Percentiles rank a stretch among this genome's conserved stretches.
Conservation (phyloP, 2,888 invertebrate species). For the Troides oblongomaculatus region DNA sequence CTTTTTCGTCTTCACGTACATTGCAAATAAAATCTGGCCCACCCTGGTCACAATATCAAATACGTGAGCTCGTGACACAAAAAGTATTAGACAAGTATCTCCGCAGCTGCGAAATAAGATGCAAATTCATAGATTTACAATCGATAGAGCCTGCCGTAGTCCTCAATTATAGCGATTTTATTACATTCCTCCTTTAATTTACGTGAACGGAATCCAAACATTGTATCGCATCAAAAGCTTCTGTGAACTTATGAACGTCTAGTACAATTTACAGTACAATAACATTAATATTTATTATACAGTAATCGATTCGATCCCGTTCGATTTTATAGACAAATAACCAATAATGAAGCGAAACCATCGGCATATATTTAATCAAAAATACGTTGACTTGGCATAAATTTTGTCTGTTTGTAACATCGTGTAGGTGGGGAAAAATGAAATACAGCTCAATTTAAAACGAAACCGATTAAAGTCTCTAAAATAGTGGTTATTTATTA, state of each 20-base stretch:
- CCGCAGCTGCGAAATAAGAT: conserved; percentile 53
- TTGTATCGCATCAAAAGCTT: conserved; percentile 43
- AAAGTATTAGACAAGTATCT: conserved; percentile 51
- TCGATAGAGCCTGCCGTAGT: conserved; percentile 56
- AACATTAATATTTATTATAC: conserved; percentile 26
- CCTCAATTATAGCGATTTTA: conserved; percentile 62
- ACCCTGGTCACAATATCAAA: conserved; percentile 30
- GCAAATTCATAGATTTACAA: conserved; percentile 70
- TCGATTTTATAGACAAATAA: conserved; percentile 47
- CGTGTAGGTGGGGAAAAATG: conserved; percentile 27
- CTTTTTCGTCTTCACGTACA: conserved; percentile 6
- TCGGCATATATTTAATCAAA: conserved; percentile 29
- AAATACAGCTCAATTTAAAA: conserved; percentile 29
- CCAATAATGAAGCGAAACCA: conserved; percentile 34
- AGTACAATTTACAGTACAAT: conserved; percentile 29
- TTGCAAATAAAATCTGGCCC: conserved; percentile 25
- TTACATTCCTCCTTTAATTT: conserved; percentile 47
- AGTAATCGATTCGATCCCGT: conserved; percentile 23
- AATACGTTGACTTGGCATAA: conserved; percentile 25
- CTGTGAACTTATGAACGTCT: conserved; percentile 46
- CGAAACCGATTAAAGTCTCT: conserved; percentile 23
- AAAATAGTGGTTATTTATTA: conserved; percentile 15
- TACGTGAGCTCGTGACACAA: conserved; percentile 43
- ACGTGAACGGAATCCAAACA: conserved; percentile 42
- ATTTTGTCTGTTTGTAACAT: conserved; percentile 26